phyloP scores from a whole-genome alignment of 2,113 vertebrate species.

The Callipepla californica region DNA sequence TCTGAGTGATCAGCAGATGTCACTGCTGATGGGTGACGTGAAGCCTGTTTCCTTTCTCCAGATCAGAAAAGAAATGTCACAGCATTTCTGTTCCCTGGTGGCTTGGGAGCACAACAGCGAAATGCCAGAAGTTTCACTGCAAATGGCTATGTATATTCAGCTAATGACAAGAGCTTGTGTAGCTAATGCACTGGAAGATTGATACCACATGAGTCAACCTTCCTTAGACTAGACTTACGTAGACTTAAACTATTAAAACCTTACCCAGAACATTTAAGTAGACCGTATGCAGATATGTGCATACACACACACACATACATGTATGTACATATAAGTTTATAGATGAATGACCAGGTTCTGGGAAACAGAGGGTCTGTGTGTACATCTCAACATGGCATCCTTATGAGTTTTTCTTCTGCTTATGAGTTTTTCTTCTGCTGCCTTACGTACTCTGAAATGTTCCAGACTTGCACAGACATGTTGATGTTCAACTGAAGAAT shows the following conservation, averaged over 20 bases:
- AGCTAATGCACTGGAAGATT: not conserved
- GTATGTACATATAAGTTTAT: not conserved
- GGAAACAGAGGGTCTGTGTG: not conserved
- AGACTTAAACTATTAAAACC: not conserved
- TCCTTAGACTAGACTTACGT: not conserved
- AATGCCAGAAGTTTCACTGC: not conserved
- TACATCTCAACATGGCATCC: not conserved
- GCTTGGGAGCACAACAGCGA: not conserved
- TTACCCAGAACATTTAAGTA: not conserved
- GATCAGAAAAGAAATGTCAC: slow-evolving; percentile 7
- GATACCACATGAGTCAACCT: not conserved
- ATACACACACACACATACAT: not conserved
- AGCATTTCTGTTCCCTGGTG: not conserved
- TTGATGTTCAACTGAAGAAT: not conserved
- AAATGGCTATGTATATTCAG: not conserved
- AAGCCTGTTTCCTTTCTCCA: slow-evolving; percentile 30
- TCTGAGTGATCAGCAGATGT: slow-evolving; percentile 69
- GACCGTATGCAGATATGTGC: not conserved
- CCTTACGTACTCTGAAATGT: not conserved
- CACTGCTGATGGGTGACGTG: slow-evolving; percentile 59
- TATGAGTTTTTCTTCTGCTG: not conserved
- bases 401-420: not conserved
- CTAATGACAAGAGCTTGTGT: not conserved
- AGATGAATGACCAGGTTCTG: not conserved
- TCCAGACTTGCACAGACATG: not conserved